A percentile compares a stretch with the other conserved stretches of the same genome.
These are phyloP conservation scores for Notarius lentiginosus DNA, from an alignment of 2,113 vertebrate genomes.

Conservation along the genomic window DNA sequence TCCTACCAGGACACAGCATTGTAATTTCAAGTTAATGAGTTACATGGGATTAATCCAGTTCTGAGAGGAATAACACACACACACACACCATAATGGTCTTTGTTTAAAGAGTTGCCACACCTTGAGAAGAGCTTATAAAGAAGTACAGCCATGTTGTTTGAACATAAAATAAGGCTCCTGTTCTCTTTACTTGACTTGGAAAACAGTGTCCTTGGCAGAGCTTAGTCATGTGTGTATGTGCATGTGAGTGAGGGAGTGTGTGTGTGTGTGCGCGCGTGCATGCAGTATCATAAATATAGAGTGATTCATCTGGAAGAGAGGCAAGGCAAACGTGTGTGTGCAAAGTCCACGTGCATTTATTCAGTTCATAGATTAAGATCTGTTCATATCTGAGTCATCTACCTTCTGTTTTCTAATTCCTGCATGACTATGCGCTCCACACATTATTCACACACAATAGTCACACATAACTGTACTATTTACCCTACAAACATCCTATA, in stretches of 20 bases:
- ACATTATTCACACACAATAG: not conserved
- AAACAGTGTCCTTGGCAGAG: conserved; percentile 5
- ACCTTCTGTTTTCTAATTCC: not conserved
- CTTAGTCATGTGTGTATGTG: not conserved
- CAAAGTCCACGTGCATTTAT: conserved; percentile 3
- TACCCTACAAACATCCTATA: not conserved
- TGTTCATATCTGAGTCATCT: conserved; percentile 7
- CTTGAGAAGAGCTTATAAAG: not conserved
- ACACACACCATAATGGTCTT: not conserved
- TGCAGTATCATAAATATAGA: conserved; percentile 19
- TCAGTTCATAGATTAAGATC: not conserved
- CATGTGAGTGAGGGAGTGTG: not conserved
- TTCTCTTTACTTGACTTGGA: not conserved
- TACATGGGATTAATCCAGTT: not conserved
- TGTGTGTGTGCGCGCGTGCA: not conserved
- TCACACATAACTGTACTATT: not conserved
- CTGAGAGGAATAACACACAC: not conserved
- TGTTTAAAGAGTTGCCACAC: not conserved
- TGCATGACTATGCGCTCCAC: not conserved
- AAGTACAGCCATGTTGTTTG: not conserved
- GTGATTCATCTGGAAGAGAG: conserved; percentile 19
- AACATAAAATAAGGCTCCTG: conserved; percentile 2
- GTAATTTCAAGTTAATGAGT: conserved; percentile 26
- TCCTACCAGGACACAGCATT: not conserved
- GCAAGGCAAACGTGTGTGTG: not conserved